Base-by-base conservation (phyloP, 2,888 invertebrate genomes). In the Drosophila nr. fundita region DNA sequence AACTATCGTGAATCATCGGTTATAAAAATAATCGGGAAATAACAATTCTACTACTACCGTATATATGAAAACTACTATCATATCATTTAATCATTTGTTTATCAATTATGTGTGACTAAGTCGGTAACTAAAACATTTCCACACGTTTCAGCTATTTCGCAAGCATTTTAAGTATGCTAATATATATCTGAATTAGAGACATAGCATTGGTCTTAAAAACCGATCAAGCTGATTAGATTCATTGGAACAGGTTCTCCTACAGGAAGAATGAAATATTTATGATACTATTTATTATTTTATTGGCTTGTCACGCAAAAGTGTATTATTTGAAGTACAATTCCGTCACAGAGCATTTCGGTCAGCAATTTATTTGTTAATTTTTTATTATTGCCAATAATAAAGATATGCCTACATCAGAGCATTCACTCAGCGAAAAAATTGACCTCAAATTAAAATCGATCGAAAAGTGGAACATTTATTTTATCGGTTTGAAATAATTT, bases 1-100 rank as follows among this genome's bases (percentile, higher is more conserved):
- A 76, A 54, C 52, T 27, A n/a, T 27, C 13, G 49, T 82, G 83
- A 86, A 63, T 82, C 86, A 82, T 58, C 15, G n/a, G 6, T 4
- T 4, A 7, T 45, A 13, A 7, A 15, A 45, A 15, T 13, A 21
- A 45, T 15, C 15, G 45, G 21, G 15, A 4, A 45, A 45, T 2
- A 24, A 45, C 4, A 45, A 8, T 24, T 24, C 0, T 7, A 15
- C 4, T 4, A 10, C 4, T 32, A 32, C 4, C 13, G 15, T 2
- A 32, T 18, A 29, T 29, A 30, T 36, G 59, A 30, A 30, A 13
- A 21, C 15, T 13, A 27, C 1, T 38, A 21, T 52, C 59, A 61
- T 24, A 45, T 45, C 24, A 45, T 15, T 24, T 1, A 45, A 24
- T 68, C 62, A 48, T 38, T 61, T 63, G 27, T 32, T 72, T 66